Evolutionary conservation across 2,888 invertebrate species (phyloP).

Genomic region (Lasiommata megera): DNA sequence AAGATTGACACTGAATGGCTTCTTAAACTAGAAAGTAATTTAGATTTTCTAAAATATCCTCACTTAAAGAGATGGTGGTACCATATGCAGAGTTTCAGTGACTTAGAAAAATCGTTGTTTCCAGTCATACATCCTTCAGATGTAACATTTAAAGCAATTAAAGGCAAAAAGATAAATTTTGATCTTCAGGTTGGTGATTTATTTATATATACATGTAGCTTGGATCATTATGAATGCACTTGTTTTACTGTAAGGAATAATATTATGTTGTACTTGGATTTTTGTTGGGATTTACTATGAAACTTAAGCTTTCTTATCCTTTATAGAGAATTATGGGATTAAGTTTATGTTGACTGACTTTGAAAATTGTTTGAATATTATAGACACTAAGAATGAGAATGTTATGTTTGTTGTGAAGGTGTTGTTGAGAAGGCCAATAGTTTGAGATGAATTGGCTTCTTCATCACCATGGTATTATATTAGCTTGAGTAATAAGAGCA

Average conservation of each 20-base stretch:
- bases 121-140: conserved; percentile 48
- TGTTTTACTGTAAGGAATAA: neutral
- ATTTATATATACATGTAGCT: conserved; percentile 21
- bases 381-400: too few relatives aligned
- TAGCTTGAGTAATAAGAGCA: too few relatives aligned
- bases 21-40: conserved; percentile 50
- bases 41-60: conserved; percentile 61
- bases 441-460: too few relatives aligned
- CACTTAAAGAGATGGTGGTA: conserved; percentile 82
- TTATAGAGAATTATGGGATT: too few relatives aligned
- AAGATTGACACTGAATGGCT: conserved; percentile 69
- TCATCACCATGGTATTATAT: too few relatives aligned
- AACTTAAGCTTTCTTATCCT: too few relatives aligned
- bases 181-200: conserved; percentile 58
- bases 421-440: too few relatives aligned
- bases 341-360: too few relatives aligned
- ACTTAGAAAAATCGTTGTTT: conserved; percentile 71
- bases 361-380: too few relatives aligned
- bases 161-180: conserved; percentile 45
- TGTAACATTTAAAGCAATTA: conserved; percentile 42
- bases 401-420: too few relatives aligned
- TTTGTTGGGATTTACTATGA: neutral
- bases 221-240: neutral
- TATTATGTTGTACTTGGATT: too few relatives aligned
- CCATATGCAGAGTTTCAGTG: conserved; percentile 82